Conservation (phyloP, 2,888 invertebrate species). For the Balanococcus diminutus region DNA sequence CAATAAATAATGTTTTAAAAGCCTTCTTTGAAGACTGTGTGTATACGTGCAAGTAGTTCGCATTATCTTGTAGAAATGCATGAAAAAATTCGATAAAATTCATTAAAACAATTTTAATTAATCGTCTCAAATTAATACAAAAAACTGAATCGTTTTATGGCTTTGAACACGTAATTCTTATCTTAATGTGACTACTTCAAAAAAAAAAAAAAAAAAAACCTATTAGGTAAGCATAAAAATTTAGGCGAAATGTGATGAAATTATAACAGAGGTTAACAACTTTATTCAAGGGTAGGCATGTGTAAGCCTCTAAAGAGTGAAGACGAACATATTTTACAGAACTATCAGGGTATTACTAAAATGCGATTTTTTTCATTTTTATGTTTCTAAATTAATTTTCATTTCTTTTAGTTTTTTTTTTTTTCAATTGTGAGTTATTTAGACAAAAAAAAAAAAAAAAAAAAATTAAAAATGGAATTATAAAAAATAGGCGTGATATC, state of each 20-base stretch:
- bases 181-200: background rate
- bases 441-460: too few relatives aligned
- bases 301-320: too few relatives aligned
- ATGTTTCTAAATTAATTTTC: too few relatives aligned
- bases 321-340: too few relatives aligned
- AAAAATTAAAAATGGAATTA: too few relatives aligned
- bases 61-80: background rate
- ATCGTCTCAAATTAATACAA: background rate
- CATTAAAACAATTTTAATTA: background rate
- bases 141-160: background rate
- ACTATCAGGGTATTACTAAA: too few relatives aligned
- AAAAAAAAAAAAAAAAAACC: background rate
- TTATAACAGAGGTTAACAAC: background rate
- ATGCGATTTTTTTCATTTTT: too few relatives aligned
- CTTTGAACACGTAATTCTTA: background rate
- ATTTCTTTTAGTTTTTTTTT: too few relatives aligned
- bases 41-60: background rate
- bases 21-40: background rate
- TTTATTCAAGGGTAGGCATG: background rate
- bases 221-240: background rate
- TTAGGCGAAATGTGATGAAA: too few relatives aligned
- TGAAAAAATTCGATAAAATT: background rate
- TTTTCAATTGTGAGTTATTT: too few relatives aligned
- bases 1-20: background rate
- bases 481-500: too few relatives aligned